phyloP scores from a whole-genome alignment of 1,140 invertebrate genomes.

The Portunus trituberculatus region DNA sequence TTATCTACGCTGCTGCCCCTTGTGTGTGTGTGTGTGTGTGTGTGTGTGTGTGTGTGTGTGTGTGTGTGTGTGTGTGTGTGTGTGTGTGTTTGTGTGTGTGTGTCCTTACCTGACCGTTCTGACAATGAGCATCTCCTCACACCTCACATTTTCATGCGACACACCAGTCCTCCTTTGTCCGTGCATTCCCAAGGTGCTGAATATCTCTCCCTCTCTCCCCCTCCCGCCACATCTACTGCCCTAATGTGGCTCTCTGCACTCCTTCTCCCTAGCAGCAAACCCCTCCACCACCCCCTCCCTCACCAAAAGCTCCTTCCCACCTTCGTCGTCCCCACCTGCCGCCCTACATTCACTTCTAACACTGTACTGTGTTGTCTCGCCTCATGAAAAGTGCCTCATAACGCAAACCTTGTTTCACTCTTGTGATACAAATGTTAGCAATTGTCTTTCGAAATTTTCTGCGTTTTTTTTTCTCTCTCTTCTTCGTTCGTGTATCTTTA shows the following conservation, averaged over 20 bases:
- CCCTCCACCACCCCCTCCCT: background rate
- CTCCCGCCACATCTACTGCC: background rate
- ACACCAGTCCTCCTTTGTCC: background rate
- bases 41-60: background rate
- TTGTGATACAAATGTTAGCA: background rate
- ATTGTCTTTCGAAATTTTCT: background rate
- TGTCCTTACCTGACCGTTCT: background rate
- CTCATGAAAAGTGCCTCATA: background rate
- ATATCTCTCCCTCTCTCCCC: background rate
- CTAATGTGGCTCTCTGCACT: background rate
- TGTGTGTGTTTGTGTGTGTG: background rate
- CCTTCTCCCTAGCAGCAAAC: background rate
- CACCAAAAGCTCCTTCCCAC: background rate
- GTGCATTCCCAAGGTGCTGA: background rate
- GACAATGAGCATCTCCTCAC: background rate
- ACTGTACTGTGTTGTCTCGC: background rate
- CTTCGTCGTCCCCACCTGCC: background rate
- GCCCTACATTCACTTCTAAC: background rate
- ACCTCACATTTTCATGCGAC: constrained; percentile 11
- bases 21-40: background rate
- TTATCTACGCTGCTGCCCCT: too few relatives aligned
- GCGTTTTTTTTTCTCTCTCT: background rate
- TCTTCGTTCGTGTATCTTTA: background rate
- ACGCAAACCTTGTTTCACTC: too few relatives aligned
- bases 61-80: background rate